Base-by-base conservation (phyloP, 2,797 vertebrate genomes). In the Accipiter fasciatus region DNA sequence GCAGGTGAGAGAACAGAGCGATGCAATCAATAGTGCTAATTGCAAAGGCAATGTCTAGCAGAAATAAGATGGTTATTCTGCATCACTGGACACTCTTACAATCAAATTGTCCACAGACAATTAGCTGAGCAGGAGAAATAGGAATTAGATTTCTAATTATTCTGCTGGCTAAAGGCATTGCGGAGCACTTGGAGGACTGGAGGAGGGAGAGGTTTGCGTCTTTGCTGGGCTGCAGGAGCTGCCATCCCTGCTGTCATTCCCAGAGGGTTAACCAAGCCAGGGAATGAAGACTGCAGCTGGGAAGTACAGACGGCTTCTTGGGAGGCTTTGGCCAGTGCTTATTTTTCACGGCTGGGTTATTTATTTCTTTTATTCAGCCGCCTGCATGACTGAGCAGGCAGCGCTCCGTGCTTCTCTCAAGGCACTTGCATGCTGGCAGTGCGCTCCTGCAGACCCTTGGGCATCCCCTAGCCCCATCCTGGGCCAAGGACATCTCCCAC, bases 11-110 rank as follows among this genome's bases (percentile, higher is more conserved):
- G 96, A 70, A 71, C 55, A 47, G 84, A 35, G 61, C 29, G 0
- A 37, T 80, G 92, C 94, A 85, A 97, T 97, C 96, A 92, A 87
- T 92, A 84, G 95, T 19, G 70, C 97, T 97, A 97, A 97, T 98
- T 98, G 97, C 96, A 91, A 86, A 97, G 97, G 98, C 97, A 97
- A 97, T 77, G 97, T 93, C 98, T 97, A 94, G 97, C 96, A 97
- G 98, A 97, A 98, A 97, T 97, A 97, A 98, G 97, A 91, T 97
- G 97, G 95, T 98, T 98, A 98, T 98, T 98, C 98, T 98, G 98
- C 98, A 97, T 98, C 97, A 58, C 90, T 97, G 97, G 97, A 70
- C 96, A 85, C 97, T 95, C 97, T 97, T 96, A 97, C 97, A 98
- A 98, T 98, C 98, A 98, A 98, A 98, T 98, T 83, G 97, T 98